Base-by-base conservation (phyloP, 2,888 invertebrate species). In the Philaethria dido region DNA sequence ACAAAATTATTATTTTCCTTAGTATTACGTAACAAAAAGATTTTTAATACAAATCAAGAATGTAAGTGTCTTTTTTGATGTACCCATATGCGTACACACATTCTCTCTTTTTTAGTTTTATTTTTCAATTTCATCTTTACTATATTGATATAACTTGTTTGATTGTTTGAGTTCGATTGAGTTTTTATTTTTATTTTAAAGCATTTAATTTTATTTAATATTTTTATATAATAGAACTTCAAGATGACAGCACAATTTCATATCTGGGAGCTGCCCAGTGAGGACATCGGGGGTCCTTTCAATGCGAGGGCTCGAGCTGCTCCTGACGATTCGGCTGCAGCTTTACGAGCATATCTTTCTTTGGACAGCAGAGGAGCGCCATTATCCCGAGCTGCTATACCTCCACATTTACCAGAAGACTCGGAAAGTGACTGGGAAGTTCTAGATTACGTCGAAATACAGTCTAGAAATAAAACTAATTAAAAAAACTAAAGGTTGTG, bases 361-460 rank as follows among this genome's bases (percentile, higher is more conserved):
- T 78, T 96, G 59, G 93, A 94, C 70, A 81, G 92, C 0, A 87
- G 93, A 45, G 95, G 96, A 0, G 86, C 90, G 52, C 95, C 96
- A 0, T 76, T 96, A 57, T 85, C 93, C 57, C 94, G 94, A 1
- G 90, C 93, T 0, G 87, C 94, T n/a, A 82, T 92, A 14, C 93
- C 94, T 2, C 93, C 91, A 0, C 83, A 87, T 42, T 79, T 91
- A n/a, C 85, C 87, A 3, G 90, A 92, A 4, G 93, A 93, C 55
- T 86, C 89, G 0, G 94, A 94, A 69, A 85, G 91, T 59, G 93
- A 94, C 72, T 96, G 96, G 96, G 94, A 94, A 77, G 95, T 94
- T 45, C 82, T 93, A 20, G 96, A 96, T 84, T 96, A 95, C 78
- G 82, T 95, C 3, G 95, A 95, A 73, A 78, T 95, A 69, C 93